Evolutionary conservation across 2,113 vertebrate species (phyloP).

Genomic region (Sapayoa aenigma): DNA sequence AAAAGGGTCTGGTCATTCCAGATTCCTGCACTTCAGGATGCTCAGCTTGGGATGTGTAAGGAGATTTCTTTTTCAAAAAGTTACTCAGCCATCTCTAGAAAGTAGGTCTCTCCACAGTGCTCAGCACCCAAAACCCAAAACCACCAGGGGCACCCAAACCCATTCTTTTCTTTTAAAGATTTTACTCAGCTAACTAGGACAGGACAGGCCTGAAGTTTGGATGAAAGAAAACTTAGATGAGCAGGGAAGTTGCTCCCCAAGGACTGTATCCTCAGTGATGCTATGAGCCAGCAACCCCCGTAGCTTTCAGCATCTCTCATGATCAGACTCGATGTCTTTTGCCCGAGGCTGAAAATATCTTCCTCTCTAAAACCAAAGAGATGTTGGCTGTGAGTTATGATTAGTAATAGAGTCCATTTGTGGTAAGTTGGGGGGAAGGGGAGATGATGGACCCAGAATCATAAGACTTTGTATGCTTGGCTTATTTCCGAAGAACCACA

Average conservation of each 20-base stretch:
- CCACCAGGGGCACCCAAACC: neutral
- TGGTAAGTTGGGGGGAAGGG: slow-evolving; percentile 39
- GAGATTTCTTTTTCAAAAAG: neutral
- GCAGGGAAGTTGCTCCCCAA: slow-evolving; percentile 43
- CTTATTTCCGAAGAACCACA: neutral
- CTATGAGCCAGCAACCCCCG: slow-evolving; percentile 49
- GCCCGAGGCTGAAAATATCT: slow-evolving; percentile 65
- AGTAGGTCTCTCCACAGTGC: neutral
- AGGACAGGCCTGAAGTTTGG: slow-evolving; percentile 47
- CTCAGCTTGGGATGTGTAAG: neutral
- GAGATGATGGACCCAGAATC: slow-evolving; percentile 41
- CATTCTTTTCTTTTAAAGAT: slow-evolving; percentile 18
- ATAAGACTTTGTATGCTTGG: neutral
- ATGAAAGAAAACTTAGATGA: slow-evolving; percentile 63
- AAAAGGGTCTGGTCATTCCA: neutral
- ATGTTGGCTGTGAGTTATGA: slow-evolving; percentile 65
- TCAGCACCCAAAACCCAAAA: neutral
- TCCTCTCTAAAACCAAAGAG: slow-evolving; percentile 64
- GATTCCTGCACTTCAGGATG: neutral
- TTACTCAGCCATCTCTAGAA: neutral
- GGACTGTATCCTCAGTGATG: slow-evolving; percentile 45
- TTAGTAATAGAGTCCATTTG: slow-evolving; percentile 67
- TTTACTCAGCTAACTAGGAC: slow-evolving; percentile 43
- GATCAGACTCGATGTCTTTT: slow-evolving; percentile 69
- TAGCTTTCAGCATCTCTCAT: slow-evolving; percentile 67